phyloP scores from a whole-genome alignment of 2,888 invertebrate species.

The Melieria crassipennis region DNA sequence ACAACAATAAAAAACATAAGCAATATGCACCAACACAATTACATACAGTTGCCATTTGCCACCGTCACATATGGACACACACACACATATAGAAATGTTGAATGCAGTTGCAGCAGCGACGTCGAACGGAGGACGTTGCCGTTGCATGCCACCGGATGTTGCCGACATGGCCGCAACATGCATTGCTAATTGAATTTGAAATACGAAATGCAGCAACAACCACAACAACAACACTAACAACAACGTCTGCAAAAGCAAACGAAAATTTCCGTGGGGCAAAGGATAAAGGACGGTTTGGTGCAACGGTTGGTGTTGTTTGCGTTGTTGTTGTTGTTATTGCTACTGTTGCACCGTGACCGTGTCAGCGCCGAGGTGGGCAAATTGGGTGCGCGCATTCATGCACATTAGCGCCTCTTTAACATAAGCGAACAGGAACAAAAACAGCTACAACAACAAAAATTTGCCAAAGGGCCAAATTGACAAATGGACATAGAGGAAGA shows the following conservation, averaged over 20 bases:
- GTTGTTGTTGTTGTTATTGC: slow-evolving; percentile 15
- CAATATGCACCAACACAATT: slow-evolving; percentile 7
- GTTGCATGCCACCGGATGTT: slow-evolving; percentile 28
- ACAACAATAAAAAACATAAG: neutral
- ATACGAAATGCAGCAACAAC: slow-evolving; percentile 7
- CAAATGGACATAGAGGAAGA: neutral
- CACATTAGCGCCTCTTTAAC: slow-evolving; percentile 36
- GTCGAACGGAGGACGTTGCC: neutral
- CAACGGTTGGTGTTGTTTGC: slow-evolving; percentile 15
- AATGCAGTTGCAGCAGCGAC: slow-evolving; percentile 19
- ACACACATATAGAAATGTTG: slow-evolving; percentile 10
- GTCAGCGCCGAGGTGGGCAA: slow-evolving; percentile 1
- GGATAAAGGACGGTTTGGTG: neutral
- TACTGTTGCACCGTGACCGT: neutral
- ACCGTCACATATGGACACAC: slow-evolving; percentile 23
- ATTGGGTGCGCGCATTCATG: slow-evolving; percentile 14
- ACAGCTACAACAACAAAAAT: neutral
- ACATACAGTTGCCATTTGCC: slow-evolving; percentile 14
- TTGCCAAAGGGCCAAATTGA: neutral
- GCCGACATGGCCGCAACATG: slow-evolving; percentile 38
- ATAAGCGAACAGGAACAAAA: neutral
- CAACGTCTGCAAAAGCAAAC: neutral
- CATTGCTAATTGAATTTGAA: slow-evolving; percentile 40
- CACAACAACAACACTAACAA: slow-evolving; percentile 9
- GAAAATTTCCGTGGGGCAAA: neutral